Evolutionary conservation across 2,888 invertebrate genomes (phyloP).

Genomic region (Theristus sp.): DNA sequence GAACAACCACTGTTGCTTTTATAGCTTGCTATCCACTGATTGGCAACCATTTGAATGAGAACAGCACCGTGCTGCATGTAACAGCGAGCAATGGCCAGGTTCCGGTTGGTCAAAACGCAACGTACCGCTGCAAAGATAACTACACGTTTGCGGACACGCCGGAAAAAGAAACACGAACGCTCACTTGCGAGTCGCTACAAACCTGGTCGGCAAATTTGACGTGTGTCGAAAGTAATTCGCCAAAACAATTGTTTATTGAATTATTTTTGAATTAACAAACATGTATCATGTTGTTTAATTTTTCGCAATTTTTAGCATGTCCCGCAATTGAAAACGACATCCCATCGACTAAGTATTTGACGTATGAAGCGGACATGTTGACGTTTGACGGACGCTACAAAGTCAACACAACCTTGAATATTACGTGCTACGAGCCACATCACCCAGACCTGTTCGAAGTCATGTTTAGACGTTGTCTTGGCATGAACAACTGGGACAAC

Average conservation of each 20-base stretch:
- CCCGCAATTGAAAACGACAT: neutral
- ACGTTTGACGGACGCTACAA: neutral
- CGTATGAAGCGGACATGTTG: neutral
- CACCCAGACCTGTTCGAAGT: neutral
- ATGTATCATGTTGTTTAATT: too few relatives aligned
- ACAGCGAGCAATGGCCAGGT: neutral
- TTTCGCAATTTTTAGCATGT: too few relatives aligned
- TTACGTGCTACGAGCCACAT: neutral
- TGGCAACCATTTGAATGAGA: neutral
- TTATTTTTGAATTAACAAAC: too few relatives aligned
- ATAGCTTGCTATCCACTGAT: neutral
- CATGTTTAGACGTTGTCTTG: neutral
- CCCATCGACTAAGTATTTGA: neutral
- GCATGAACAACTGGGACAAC: neutral
- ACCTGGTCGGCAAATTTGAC: neutral
- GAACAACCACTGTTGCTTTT: too few relatives aligned
- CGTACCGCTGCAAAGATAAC: neutral
- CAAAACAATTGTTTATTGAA: too few relatives aligned
- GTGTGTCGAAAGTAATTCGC: neutral
- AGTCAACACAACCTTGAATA: neutral
- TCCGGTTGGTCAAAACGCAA: neutral
- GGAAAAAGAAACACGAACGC: neutral
- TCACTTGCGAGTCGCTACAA: neutral
- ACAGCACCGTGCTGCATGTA: neutral
- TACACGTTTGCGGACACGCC: neutral